Evolutionary conservation across 2,888 invertebrate species (phyloP).

Genomic region (Falcaria lacertinaria): DNA sequence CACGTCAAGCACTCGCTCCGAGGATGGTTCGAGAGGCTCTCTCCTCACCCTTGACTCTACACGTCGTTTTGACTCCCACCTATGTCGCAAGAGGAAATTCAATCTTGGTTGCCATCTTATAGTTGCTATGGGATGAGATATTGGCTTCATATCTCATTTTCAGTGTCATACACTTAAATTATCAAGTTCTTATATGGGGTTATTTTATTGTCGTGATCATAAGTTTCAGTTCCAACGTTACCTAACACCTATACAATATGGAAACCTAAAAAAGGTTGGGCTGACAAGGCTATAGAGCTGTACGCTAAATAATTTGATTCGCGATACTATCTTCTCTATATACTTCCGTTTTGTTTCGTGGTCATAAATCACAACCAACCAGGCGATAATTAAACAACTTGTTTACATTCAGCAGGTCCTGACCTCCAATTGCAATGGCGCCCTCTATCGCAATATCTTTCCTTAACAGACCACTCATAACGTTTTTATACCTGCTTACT

Average conservation of each 20-base stretch:
- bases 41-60: slow-evolving; percentile 45
- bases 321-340: background rate
- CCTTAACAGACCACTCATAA: background rate
- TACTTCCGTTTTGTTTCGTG: background rate
- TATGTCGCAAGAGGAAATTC: slow-evolving; percentile 6
- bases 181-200: too few species aligned
- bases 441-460: background rate
- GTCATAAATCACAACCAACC: background rate
- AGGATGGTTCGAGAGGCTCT: slow-evolving; percentile 27
- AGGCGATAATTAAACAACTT: background rate
- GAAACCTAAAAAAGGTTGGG: too few species aligned
- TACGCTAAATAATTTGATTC: too few species aligned
- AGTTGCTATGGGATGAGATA: too few species aligned
- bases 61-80: slow-evolving; percentile 39
- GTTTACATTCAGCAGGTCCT: background rate
- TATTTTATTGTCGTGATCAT: too few species aligned
- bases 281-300: too few species aligned
- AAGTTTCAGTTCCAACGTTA: too few species aligned
- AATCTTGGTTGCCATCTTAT: slow-evolving; percentile 3
- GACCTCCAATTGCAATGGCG: background rate
- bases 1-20: slow-evolving; percentile 13
- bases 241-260: too few species aligned
- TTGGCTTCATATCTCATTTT: too few species aligned
- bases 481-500: background rate
- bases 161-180: too few species aligned